Conservation (phyloP, 2,113 vertebrate species). For the Nanorana parkeri region DNA sequence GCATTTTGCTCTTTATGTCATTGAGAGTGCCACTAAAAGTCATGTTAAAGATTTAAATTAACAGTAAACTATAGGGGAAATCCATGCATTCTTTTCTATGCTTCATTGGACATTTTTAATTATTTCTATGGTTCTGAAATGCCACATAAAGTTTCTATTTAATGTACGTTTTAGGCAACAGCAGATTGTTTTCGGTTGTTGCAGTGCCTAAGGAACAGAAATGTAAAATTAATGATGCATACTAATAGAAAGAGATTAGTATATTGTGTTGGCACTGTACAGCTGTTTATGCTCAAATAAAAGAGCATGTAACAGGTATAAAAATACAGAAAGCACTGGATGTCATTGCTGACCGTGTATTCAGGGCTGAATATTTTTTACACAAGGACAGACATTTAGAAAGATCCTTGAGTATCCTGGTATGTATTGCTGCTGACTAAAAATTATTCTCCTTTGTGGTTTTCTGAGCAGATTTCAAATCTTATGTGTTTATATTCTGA, state of each 20-base stretch:
- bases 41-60: slow-evolving; percentile 14
- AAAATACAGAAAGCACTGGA: neutral
- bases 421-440: too few relatives aligned
- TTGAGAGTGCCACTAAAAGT: slow-evolving; percentile 1
- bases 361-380: too few relatives aligned
- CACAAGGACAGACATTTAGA: too few relatives aligned
- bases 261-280: neutral
- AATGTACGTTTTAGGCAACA: slow-evolving; percentile 20
- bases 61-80: slow-evolving; percentile 12
- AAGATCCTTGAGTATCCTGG: too few relatives aligned
- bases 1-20: neutral
- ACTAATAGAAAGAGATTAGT: slow-evolving; percentile 13
- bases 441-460: too few relatives aligned
- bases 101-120: slow-evolving; percentile 32
- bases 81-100: slow-evolving; percentile 18
- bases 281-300: slow-evolving; percentile 30
- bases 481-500: too few relatives aligned
- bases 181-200: slow-evolving; percentile 29
- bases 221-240: slow-evolving; percentile 45
- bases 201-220: slow-evolving; percentile 43
- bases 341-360: too few relatives aligned
- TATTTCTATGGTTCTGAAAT: slow-evolving; percentile 16
- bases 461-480: too few relatives aligned
- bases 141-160: slow-evolving; percentile 22
- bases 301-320: slow-evolving; percentile 2